These are phyloP conservation scores for Myotis planiceps DNA, from an alignment of 2,797 vertebrate genomes.

Conservation along the genomic window DNA sequence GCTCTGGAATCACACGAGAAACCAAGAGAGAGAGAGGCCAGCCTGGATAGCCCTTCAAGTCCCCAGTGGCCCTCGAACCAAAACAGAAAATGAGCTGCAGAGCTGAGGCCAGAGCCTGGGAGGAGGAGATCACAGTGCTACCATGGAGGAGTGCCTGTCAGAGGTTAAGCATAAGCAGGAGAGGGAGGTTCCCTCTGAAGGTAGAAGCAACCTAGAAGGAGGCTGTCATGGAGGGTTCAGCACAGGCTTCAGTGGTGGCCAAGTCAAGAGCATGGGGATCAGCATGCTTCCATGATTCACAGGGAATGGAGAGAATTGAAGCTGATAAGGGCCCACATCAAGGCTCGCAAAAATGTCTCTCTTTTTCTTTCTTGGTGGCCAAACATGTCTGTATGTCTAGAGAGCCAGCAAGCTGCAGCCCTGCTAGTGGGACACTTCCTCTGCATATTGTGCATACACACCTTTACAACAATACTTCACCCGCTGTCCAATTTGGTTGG, in stretches of 20 bases:
- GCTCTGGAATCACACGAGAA: neutral
- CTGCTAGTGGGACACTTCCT: neutral
- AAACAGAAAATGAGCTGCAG: neutral
- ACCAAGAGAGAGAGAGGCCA: neutral
- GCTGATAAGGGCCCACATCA: too few relatives aligned
- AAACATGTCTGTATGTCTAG: neutral
- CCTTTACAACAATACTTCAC: neutral
- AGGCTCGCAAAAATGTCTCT: neutral
- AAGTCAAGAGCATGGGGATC: neutral
- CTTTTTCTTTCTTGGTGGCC: neutral
- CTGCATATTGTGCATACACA: neutral
- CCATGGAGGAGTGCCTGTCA: rapidly evolving
- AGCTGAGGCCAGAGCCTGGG: neutral
- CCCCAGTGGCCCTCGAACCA: rapidly evolving
- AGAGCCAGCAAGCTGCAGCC: neutral
- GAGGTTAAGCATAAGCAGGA: rapidly evolving
- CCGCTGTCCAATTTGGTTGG: neutral
- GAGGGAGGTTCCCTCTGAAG: neutral
- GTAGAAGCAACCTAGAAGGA: neutral
- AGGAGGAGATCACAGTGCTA: neutral
- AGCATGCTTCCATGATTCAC: neutral
- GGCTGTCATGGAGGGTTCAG: neutral
- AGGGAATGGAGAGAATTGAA: neutral
- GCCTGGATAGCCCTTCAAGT: neutral
- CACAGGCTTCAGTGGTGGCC: neutral